These are phyloP conservation scores for Hypomesus transpacificus DNA, from an alignment of 2,113 vertebrate genomes.

Conservation along the genomic window DNA sequence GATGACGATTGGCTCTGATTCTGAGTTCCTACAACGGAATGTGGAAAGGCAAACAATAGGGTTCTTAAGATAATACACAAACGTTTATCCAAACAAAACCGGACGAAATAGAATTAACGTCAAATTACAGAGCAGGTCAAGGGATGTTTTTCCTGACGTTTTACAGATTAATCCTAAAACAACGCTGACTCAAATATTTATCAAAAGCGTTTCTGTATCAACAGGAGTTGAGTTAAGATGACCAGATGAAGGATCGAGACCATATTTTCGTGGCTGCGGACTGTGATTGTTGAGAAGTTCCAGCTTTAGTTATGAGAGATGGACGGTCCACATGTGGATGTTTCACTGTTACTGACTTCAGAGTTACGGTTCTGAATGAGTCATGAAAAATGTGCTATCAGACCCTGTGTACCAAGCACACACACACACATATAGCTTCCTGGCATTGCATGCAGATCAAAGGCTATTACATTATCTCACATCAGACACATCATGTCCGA, in stretches of 20 bases:
- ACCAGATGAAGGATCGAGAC: conserved; percentile 20
- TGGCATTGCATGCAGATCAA: too few relatives aligned
- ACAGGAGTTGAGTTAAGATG: conserved; percentile 44
- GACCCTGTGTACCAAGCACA: background rate
- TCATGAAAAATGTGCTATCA: too few relatives aligned
- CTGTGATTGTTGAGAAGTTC: background rate
- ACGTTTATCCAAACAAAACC: conserved; percentile 50
- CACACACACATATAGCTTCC: background rate
- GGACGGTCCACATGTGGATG: too few relatives aligned
- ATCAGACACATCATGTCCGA: too few relatives aligned
- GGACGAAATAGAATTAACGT: conserved; percentile 47
- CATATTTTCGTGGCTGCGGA: background rate
- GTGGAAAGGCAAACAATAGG: conserved; percentile 42
- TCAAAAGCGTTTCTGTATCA: conserved; percentile 47
- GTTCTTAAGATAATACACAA: conserved; percentile 25
- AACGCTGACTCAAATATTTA: conserved; percentile 56
- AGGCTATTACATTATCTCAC: too few relatives aligned
- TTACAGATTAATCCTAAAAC: conserved; percentile 13
- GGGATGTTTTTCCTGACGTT: conserved; percentile 31
- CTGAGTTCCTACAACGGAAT: conserved; percentile 16
- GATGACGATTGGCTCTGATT: conserved; percentile 7
- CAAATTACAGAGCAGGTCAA: conserved; percentile 23
- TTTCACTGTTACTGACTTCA: too few relatives aligned
- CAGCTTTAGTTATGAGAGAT: too few relatives aligned
- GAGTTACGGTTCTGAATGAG: too few relatives aligned